phyloP scores from a whole-genome alignment of 2,113 vertebrate genomes.

The Chamaea fasciata region DNA sequence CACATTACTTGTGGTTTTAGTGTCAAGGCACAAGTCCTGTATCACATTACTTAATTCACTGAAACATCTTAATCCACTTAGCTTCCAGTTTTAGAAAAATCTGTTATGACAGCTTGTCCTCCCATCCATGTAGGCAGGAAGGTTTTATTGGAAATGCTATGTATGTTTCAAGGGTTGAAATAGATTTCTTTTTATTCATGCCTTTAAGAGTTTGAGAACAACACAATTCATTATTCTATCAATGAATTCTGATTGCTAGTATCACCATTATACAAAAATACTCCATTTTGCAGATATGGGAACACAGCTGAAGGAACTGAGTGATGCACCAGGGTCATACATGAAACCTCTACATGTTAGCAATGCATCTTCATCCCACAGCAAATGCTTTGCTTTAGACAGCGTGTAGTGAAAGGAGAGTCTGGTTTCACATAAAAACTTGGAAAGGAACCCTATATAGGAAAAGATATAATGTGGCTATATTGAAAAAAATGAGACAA shows the following conservation, averaged over 20 bases:
- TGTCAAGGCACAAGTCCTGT: background rate
- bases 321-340: background rate
- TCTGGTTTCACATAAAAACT: background rate
- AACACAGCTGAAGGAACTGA: background rate
- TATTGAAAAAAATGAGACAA: background rate
- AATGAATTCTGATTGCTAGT: background rate
- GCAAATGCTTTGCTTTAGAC: background rate
- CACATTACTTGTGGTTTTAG: background rate
- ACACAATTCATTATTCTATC: background rate
- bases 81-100: background rate
- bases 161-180: background rate
- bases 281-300: background rate
- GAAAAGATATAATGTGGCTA: background rate
- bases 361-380: background rate
- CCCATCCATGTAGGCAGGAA: background rate
- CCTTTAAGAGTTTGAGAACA: background rate
- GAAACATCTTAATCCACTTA: background rate
- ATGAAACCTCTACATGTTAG: background rate
- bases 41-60: background rate
- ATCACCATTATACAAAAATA: background rate
- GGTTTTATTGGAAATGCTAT: background rate
- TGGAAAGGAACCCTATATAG: background rate
- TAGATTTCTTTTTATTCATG: background rate
- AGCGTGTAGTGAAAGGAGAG: background rate
- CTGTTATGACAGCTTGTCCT: background rate